These are phyloP conservation scores for Caenorhabditis zanzibari DNA, from an alignment of 2,888 invertebrate genomes.

Conservation along the genomic window DNA sequence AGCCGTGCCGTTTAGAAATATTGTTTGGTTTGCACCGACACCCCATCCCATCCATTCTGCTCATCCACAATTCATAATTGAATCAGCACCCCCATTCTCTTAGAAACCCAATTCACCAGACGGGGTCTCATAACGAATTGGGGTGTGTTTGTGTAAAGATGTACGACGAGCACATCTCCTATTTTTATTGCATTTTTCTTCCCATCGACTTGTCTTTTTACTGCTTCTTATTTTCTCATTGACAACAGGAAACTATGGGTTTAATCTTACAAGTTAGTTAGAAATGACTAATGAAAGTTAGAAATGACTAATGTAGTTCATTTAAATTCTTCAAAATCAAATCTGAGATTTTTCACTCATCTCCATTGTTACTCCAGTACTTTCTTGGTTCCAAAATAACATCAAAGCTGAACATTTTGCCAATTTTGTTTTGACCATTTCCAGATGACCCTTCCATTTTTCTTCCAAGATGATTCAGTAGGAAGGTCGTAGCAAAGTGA, in stretches of 20 bases:
- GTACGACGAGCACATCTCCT: slow-evolving; percentile 36
- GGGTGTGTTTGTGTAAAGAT: slow-evolving; percentile 42
- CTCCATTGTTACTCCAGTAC: too few relatives aligned
- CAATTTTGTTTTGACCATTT: background rate
- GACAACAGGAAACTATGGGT: too few relatives aligned
- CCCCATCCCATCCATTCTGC: slow-evolving; percentile 3
- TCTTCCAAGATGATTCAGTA: slow-evolving; percentile 30
- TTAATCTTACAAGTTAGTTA: too few relatives aligned
- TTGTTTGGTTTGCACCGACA: slow-evolving; percentile 45
- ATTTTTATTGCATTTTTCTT: slow-evolving; percentile 45
- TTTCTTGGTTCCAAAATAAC: background rate
- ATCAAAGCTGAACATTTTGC: background rate
- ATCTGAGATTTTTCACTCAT: too few relatives aligned
- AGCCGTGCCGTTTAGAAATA: slow-evolving; percentile 29
- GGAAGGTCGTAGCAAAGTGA: slow-evolving; percentile 10
- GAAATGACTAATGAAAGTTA: too few relatives aligned
- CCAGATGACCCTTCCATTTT: background rate
- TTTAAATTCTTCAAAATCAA: too few relatives aligned
- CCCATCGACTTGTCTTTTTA: slow-evolving; percentile 1
- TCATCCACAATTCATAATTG: slow-evolving; percentile 49
- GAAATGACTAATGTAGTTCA: too few relatives aligned
- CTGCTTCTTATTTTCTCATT: slow-evolving; percentile 14
- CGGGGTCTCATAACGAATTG: slow-evolving; percentile 56
- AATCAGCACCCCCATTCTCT: slow-evolving; percentile 52
- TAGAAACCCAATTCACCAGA: slow-evolving; percentile 51